These are phyloP conservation scores for Tenualosa ilisha DNA, from an alignment of 2,797 vertebrate species.

Conservation along the genomic window DNA sequence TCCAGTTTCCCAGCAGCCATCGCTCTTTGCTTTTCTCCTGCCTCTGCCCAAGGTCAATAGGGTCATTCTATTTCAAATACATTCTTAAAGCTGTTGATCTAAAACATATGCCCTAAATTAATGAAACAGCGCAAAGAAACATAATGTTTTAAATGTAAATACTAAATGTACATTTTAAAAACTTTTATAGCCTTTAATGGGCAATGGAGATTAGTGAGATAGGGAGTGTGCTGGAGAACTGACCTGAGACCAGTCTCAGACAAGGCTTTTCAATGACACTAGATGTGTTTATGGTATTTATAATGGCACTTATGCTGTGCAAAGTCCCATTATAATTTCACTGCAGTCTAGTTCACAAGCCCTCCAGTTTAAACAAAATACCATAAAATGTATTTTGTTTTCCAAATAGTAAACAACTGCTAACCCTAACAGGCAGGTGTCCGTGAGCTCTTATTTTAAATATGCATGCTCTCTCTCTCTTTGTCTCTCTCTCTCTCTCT, in stretches of 20 bases:
- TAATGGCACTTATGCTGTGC: too few species aligned
- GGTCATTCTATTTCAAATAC: not conserved
- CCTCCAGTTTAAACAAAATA: not conserved
- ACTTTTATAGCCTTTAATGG: too few species aligned
- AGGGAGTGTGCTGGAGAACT: too few species aligned
- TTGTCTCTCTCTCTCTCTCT: not conserved
- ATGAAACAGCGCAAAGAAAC: not conserved
- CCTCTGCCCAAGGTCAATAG: conserved; percentile 23
- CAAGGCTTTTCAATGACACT: too few species aligned
- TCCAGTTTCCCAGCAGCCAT: not conserved
- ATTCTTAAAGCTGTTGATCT: not conserved
- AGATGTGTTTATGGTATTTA: too few species aligned
- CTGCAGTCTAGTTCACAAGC: not conserved
- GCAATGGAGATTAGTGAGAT: too few species aligned
- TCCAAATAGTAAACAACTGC: not conserved
- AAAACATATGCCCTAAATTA: not conserved
- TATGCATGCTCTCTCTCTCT: not conserved
- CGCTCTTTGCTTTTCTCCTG: conserved; percentile 3
- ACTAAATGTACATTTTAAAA: not conserved
- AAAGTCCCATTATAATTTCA: not conserved
- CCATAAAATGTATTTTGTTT: not conserved
- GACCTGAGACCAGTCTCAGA: too few species aligned
- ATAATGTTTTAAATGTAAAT: not conserved
- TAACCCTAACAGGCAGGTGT: too few species aligned
- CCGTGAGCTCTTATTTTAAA: not conserved